Base-by-base conservation (phyloP, 2,888 invertebrate species). In the Amorpha juglandis region DNA sequence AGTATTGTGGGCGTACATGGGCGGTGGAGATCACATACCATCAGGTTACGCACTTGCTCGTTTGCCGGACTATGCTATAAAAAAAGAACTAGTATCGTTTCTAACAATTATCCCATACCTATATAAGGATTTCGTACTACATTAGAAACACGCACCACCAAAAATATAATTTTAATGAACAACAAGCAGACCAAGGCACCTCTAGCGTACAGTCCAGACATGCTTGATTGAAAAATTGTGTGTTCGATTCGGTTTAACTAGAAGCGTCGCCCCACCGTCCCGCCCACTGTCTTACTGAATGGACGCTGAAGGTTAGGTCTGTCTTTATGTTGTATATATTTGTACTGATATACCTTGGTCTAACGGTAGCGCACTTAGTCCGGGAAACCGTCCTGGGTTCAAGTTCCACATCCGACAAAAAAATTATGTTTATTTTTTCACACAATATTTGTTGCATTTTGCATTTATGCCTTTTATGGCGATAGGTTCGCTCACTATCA, bases 151-250 rank as follows among this genome's bases (percentile, higher is more conserved):
- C 19, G 19, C 50, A 38, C 6, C 4, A 9, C n/a, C 7, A n/a
- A 14, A 4, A n/a, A 52, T 27, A 52, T 6, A 11, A 12, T 11
- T 12, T 27, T 42, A 58, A 42, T 58, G 19, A 58, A 53, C 19
- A 53, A n/a, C 38, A 42, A 19, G 16, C 58, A 42, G 19, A 58
- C 58, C 19, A 42, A 58, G 38, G 42, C 58, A 58, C 21, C 19
- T 58, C 58, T n/a, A 33, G 45, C 11, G 33, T 27, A 38, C 21
- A n/a, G 35, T 48, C 53, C 58, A 65, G 65, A 62, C 63, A 64
- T 58, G 67, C 63, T 74, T 80, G 86, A 88, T 88, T 87, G 88
- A 83, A 84, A 86, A 84, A 88, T 87, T 87, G 58, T 58, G 83
- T 78, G 78, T 82, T 83, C 82, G 81, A 84, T 82, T 80, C 70